phyloP scores from a whole-genome alignment of 2,113 vertebrate genomes.

The Poecile atricapillus region DNA sequence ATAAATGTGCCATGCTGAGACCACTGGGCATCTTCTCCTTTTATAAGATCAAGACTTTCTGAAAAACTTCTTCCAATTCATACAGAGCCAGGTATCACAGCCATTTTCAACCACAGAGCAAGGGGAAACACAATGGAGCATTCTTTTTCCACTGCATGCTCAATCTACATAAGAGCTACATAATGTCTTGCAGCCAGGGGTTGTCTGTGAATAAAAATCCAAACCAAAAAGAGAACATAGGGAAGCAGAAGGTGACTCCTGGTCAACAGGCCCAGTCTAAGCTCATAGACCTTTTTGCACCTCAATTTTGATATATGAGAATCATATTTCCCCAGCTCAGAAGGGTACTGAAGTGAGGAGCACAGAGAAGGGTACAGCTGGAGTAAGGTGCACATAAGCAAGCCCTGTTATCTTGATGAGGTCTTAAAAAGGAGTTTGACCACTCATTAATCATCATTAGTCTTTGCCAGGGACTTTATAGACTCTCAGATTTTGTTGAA shows the following conservation, averaged over 20 bases:
- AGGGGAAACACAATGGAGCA: neutral
- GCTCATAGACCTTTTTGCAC: neutral
- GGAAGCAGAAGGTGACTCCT: neutral
- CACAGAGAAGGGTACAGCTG: neutral
- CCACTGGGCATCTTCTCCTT: neutral
- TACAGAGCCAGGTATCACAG: neutral
- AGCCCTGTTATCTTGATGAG: neutral
- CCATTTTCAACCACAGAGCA: neutral
- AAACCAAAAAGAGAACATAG: neutral
- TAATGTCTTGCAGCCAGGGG: neutral
- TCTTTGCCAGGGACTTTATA: neutral
- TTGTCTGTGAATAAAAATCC: neutral
- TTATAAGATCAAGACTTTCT: neutral
- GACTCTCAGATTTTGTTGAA: neutral
- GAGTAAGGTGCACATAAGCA: accelerated
- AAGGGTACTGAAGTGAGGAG: neutral
- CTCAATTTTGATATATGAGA: neutral
- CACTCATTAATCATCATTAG: neutral
- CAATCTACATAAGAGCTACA: neutral
- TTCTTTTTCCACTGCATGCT: neutral
- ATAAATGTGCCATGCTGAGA: neutral
- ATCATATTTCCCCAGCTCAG: neutral
- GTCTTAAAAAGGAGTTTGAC: neutral
- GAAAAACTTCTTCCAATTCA: neutral
- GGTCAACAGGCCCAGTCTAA: neutral